Evolutionary conservation across 2,888 invertebrate species (phyloP).

Genomic region (Trissonchulus sp.): DNA sequence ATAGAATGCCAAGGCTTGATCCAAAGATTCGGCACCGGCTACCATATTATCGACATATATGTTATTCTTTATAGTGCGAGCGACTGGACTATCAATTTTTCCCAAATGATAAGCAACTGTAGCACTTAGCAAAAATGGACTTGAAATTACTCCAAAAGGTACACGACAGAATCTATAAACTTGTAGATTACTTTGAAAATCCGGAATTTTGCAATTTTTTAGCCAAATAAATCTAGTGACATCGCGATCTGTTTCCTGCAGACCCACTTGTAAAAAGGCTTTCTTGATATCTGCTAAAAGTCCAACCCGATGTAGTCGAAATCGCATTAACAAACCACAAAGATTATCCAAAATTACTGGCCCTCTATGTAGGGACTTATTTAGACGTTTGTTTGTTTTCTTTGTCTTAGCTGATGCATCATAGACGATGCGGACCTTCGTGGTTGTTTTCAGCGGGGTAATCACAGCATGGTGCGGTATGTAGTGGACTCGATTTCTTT

Average conservation of each 20-base stretch:
- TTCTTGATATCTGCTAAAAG: neutral
- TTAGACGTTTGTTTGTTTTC: neutral
- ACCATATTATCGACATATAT: slow-evolving; percentile 17
- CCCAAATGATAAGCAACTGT: neutral
- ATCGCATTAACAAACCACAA: slow-evolving; percentile 3
- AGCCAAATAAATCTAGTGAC: slow-evolving; percentile 9
- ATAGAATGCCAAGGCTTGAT: neutral
- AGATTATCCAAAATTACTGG: slow-evolving; percentile 13
- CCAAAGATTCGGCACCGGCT: slow-evolving; percentile 1
- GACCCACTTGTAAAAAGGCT: slow-evolving; percentile 11
- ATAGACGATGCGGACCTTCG: slow-evolving; percentile 18
- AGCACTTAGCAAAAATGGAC: slow-evolving; percentile 9
- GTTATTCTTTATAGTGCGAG: neutral
- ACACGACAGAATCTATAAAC: slow-evolving; percentile 2
- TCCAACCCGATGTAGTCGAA: slow-evolving; percentile 9
- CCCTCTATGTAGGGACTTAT: slow-evolving; percentile 27
- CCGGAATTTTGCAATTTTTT: neutral
- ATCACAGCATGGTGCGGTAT: slow-evolving; percentile 16
- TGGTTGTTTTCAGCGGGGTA: slow-evolving; percentile 5
- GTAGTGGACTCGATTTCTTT: slow-evolving; percentile 11
- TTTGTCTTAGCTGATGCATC: slow-evolving; percentile 14
- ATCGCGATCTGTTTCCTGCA: neutral
- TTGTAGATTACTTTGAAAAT: neutral
- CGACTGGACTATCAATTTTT: neutral
- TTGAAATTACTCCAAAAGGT: slow-evolving; percentile 16